Evolutionary conservation across 2,888 invertebrate genomes (phyloP).

Genomic region (Andrena fulva): DNA sequence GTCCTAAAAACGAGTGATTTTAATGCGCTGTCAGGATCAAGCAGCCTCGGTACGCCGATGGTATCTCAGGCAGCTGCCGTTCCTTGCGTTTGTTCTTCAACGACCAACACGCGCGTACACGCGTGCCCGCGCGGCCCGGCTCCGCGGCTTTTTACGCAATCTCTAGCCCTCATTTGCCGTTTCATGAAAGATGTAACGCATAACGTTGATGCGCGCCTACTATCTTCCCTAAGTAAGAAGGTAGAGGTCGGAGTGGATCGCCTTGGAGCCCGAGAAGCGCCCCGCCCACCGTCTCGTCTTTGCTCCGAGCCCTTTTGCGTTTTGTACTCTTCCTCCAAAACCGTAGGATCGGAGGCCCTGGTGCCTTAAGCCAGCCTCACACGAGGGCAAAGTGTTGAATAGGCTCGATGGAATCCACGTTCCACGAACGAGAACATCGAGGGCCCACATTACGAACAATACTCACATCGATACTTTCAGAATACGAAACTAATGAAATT

Average conservation of each 20-base stretch:
- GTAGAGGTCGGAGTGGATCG: slow-evolving; percentile 84
- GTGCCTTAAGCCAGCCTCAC: slow-evolving; percentile 65
- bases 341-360: slow-evolving; percentile 64
- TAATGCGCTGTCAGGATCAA: slow-evolving; percentile 65
- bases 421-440: no score
- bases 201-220: slow-evolving; percentile 78
- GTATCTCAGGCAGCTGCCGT: slow-evolving; percentile 68
- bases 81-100: slow-evolving; percentile 29
- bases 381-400: slow-evolving; percentile 19
- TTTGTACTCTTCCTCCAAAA: slow-evolving; percentile 79
- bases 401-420: background rate
- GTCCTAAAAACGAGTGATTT: slow-evolving; percentile 54
- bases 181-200: slow-evolving; percentile 81
- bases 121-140: slow-evolving; percentile 6
- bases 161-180: slow-evolving; percentile 76
- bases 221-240: slow-evolving; percentile 80
- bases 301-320: slow-evolving; percentile 80
- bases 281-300: slow-evolving; percentile 85
- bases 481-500: no score
- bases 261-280: slow-evolving; percentile 84
- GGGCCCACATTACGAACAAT: no score
- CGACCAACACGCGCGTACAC: slow-evolving; percentile 18
- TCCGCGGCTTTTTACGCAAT: slow-evolving; percentile 52
- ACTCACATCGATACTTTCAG: no score
- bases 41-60: slow-evolving; percentile 55